Evolutionary conservation across 2,113 vertebrate species (phyloP).

Genomic region (Hemichromis elongatus): DNA sequence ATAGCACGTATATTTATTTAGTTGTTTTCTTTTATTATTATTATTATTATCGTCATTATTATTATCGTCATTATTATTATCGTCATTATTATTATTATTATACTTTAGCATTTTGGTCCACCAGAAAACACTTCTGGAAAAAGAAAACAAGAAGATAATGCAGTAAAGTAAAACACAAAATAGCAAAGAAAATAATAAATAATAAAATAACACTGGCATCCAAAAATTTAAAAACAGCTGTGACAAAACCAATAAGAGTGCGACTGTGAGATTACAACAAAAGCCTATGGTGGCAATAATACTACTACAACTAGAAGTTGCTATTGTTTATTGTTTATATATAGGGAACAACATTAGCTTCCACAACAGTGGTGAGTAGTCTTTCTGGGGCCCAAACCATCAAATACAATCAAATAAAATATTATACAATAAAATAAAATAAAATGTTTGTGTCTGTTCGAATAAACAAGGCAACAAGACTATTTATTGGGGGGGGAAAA

Average conservation of each 20-base stretch:
- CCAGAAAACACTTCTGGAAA: background rate
- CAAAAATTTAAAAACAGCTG: background rate
- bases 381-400: no score
- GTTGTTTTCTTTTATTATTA: no score
- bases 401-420: no score
- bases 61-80: no score
- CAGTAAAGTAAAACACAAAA: background rate
- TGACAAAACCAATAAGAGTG: background rate
- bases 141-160: background rate
- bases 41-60: no score
- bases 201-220: background rate
- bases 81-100: no score
- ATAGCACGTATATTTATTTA: no score
- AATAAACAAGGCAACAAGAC: background rate
- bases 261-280: background rate
- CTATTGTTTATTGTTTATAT: no score
- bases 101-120: background rate
- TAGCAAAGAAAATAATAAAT: background rate
- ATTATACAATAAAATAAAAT: no score
- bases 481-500: background rate
- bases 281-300: background rate
- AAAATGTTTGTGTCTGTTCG: background rate
- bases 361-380: no score
- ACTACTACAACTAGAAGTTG: background rate
- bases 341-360: no score